A percentile compares a stretch with the other conserved stretches of the same genome.
These are phyloP conservation scores for Pilophorus perplexus DNA, from an alignment of 2,888 invertebrate species.

Conservation along the genomic window DNA sequence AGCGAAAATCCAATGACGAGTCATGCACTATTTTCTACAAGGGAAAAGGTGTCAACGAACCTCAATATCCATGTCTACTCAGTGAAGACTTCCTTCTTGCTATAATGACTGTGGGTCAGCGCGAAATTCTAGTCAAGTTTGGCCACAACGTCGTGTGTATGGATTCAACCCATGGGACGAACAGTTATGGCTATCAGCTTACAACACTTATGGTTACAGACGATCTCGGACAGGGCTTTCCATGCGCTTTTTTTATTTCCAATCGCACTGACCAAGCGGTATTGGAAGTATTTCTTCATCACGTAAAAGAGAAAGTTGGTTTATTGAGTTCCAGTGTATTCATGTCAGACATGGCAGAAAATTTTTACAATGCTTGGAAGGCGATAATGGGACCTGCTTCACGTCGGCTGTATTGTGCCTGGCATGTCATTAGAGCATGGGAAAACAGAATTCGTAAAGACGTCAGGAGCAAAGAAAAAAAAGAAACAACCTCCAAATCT, in stretches of 20 bases:
- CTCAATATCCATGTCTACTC: too few relatives aligned
- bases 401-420: slow-evolving; percentile 47
- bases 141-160: slow-evolving; percentile 47
- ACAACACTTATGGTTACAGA: slow-evolving; percentile 47
- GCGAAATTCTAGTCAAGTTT: slow-evolving; percentile 46
- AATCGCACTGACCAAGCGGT: slow-evolving; percentile 27
- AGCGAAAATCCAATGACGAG: too few relatives aligned
- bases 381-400: slow-evolving; percentile 44
- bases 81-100: slow-evolving; percentile 49
- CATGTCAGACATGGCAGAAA: slow-evolving; percentile 48
- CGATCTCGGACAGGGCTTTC: too few relatives aligned
- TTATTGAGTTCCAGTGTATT: slow-evolving; percentile 44
- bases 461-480: background rate
- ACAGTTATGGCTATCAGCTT: slow-evolving; percentile 46
- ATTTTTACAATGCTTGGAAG: slow-evolving; percentile 48
- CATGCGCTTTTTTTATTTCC: slow-evolving; percentile 47
- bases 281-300: slow-evolving; percentile 46
- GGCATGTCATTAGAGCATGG: slow-evolving; percentile 48
- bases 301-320: slow-evolving; percentile 34
- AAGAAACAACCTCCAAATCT: slow-evolving; percentile 3
- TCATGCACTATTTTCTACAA: too few relatives aligned
- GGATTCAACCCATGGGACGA: slow-evolving; percentile 48
- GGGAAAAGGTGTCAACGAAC: too few relatives aligned
- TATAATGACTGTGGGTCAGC: slow-evolving; percentile 49
- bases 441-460: background rate